phyloP scores from a whole-genome alignment of 2,888 invertebrate genomes.

The Anorthoa munda region DNA sequence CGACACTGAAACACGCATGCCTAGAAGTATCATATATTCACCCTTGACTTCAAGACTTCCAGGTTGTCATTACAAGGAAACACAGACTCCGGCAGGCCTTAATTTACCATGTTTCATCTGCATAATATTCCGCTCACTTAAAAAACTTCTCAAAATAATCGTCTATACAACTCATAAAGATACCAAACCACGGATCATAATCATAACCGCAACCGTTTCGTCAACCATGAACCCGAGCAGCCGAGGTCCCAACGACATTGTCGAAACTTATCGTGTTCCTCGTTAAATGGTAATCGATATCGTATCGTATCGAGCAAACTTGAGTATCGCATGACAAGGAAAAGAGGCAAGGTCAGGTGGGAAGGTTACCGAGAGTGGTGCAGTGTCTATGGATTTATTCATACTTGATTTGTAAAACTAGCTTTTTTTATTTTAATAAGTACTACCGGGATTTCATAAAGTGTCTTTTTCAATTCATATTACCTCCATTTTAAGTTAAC shows the following conservation, averaged over 20 bases:
- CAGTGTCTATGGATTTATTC: conserved; percentile 32
- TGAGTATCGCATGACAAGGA: conserved; percentile 64
- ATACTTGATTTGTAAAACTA: not conserved
- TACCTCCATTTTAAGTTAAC: no score
- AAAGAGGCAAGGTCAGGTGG: conserved; percentile 59
- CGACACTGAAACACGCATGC: no score
- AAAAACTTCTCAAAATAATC: conserved; percentile 23
- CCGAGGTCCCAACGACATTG: conserved; percentile 12
- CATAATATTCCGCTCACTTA: not conserved
- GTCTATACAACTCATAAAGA: conserved; percentile 4
- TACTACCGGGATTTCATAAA: no score
- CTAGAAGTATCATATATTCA: no score
- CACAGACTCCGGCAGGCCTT: no score
- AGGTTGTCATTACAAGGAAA: no score
- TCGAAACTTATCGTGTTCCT: conserved; percentile 44
- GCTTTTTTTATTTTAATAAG: no score
- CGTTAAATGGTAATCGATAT: conserved; percentile 64
- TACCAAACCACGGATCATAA: conserved; percentile 11
- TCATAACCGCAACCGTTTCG: conserved; percentile 6
- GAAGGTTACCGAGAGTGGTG: conserved; percentile 36
- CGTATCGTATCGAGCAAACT: conserved; percentile 62
- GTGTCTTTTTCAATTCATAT: no score
- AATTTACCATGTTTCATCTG: not conserved
- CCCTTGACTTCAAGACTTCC: no score
- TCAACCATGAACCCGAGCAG: conserved; percentile 25